Evolutionary conservation across 2,797 vertebrate genomes (phyloP).

Genomic region (Perodicticus potto): DNA sequence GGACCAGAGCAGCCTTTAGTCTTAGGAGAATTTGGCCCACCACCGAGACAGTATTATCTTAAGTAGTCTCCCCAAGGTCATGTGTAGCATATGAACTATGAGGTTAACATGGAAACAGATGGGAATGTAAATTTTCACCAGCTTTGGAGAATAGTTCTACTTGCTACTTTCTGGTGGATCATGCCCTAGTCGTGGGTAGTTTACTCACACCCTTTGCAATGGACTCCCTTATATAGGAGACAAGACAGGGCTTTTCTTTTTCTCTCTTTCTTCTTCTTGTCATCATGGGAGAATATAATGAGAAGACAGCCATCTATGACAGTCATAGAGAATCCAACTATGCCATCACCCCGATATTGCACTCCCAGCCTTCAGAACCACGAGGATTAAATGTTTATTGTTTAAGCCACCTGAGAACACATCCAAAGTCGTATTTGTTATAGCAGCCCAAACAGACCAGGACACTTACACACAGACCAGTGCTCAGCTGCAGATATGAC

Average conservation of each 20-base stretch:
- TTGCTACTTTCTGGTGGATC: not conserved
- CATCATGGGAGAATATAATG: not conserved
- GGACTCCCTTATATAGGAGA: not conserved
- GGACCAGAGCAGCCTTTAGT: not conserved
- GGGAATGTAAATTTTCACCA: not conserved
- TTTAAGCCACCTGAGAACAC: not conserved
- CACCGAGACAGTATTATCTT: too few relatives aligned
- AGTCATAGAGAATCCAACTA: not conserved
- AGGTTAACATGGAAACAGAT: not conserved
- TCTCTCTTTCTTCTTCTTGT: not conserved
- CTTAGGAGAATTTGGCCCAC: not conserved
- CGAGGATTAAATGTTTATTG: not conserved
- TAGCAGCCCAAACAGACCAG: not conserved
- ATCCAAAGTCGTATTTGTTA: not conserved
- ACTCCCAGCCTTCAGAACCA: not conserved
- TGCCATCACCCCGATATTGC: not conserved
- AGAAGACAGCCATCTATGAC: not conserved
- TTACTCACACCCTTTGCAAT: not conserved
- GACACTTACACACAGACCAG: not conserved
- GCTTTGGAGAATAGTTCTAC: not conserved
- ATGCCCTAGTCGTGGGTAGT: not conserved
- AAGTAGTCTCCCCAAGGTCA: not conserved
- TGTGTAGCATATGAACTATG: not conserved
- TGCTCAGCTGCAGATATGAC: not conserved
- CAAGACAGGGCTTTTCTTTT: not conserved